Percentiles rank a stretch among this genome's conserved stretches.
phyloP scores from a whole-genome alignment of 2,113 vertebrate genomes.

The Chloroceryle aenea region DNA sequence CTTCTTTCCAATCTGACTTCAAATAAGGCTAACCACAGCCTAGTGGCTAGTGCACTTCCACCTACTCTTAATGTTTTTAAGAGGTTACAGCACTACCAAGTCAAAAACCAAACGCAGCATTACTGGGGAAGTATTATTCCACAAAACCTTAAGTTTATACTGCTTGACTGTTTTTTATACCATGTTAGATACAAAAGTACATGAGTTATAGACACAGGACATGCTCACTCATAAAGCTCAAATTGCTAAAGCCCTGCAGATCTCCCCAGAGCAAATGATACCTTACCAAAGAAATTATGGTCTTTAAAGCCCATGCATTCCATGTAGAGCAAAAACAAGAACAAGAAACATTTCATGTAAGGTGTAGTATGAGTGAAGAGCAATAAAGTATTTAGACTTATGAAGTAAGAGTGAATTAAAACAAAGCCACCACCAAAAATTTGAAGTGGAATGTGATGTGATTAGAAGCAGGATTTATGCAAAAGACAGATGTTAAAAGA shows the following conservation, averaged over 20 bases:
- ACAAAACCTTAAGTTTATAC: neutral
- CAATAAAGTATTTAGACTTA: slow-evolving; percentile 51
- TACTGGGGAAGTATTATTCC: neutral
- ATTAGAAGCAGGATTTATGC: slow-evolving; percentile 26
- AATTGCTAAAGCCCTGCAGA: slow-evolving; percentile 41
- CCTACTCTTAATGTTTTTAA: neutral
- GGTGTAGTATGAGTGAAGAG: slow-evolving; percentile 68
- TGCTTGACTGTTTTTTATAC: neutral
- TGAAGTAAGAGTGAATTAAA: slow-evolving; percentile 56
- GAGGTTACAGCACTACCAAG: neutral
- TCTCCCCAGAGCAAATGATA: slow-evolving; percentile 78
- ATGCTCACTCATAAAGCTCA: slow-evolving; percentile 28
- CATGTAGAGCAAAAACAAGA: slow-evolving; percentile 84
- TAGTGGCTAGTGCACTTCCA: neutral
- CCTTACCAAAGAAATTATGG: slow-evolving; percentile 94
- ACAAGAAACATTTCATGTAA: slow-evolving; percentile 80
- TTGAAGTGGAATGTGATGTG: slow-evolving; percentile 36
- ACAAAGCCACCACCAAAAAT: slow-evolving; percentile 43
- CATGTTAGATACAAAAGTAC: neutral
- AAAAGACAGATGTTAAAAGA: neutral
- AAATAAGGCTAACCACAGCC: neutral
- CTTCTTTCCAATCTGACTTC: neutral
- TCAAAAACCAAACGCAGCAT: neutral
- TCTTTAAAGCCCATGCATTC: slow-evolving; percentile 88
- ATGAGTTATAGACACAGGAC: neutral